Percentiles rank a stretch among this genome's conserved stretches.
Evolutionary conservation across 1,140 invertebrate genomes (phyloP).

Genomic region (Anagrus nilaparvatae): DNA sequence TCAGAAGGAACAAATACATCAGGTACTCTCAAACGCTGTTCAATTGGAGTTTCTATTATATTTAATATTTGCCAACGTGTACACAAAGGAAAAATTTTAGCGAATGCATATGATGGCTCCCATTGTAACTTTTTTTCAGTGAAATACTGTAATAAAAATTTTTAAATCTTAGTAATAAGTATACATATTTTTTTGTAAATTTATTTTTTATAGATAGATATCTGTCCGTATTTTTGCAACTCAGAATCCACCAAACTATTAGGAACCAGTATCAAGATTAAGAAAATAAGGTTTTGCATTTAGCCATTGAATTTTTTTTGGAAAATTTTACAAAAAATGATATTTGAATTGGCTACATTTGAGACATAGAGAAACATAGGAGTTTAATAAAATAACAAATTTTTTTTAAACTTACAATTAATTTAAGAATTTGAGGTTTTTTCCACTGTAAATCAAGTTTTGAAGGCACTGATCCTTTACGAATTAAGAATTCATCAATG

Average conservation of each 20-base stretch:
- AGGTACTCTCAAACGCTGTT: constrained; percentile 17
- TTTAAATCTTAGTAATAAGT: constrained; percentile 10
- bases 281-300: too few species aligned
- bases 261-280: too few species aligned
- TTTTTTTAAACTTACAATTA: constrained; percentile 45
- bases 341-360: constrained; percentile 4
- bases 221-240: too few species aligned
- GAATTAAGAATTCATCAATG: constrained; percentile 62
- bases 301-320: too few species aligned
- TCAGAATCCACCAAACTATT: too few species aligned
- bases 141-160: constrained; percentile 46
- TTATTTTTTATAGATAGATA: too few species aligned
- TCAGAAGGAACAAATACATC: constrained; percentile 36
- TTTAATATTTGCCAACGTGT: constrained; percentile 59
- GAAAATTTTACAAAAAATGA: too few species aligned
- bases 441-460: constrained; percentile 49
- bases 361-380: too few species aligned
- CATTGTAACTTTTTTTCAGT: constrained; percentile 56
- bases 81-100: constrained; percentile 66
- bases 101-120: constrained; percentile 64
- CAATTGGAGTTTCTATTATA: constrained; percentile 24
- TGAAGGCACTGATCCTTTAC: constrained; percentile 38
- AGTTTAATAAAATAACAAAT: constrained; percentile 1
- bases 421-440: constrained; percentile 56
- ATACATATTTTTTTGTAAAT: too few species aligned